phyloP scores from a whole-genome alignment of 2,797 vertebrate species.

The Margarornis squamiger region DNA sequence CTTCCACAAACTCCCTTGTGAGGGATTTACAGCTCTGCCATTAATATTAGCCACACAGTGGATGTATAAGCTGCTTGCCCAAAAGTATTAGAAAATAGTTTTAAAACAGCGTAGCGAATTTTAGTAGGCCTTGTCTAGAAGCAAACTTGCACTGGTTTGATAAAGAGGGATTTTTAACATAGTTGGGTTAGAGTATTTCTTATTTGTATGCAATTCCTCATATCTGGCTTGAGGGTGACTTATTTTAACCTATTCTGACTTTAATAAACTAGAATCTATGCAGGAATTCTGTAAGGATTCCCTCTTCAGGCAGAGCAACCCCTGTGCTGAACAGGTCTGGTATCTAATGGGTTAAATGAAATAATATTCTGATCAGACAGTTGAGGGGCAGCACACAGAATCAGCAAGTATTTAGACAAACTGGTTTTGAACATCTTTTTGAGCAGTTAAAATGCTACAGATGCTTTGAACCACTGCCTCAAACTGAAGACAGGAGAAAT shows the following conservation, averaged over 20 bases:
- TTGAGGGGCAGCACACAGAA: neutral
- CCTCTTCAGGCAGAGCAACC: neutral
- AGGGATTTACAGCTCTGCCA: conserved; percentile 44
- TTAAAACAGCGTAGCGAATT: neutral
- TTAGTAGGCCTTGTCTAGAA: neutral
- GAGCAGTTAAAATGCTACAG: neutral
- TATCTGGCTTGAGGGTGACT: neutral
- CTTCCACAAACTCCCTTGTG: conserved; percentile 42
- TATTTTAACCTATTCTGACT: neutral
- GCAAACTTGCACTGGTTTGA: neutral
- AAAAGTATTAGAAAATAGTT: conserved; percentile 17
- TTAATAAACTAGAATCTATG: neutral
- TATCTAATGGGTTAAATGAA: neutral
- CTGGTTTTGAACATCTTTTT: neutral
- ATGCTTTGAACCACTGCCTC: neutral
- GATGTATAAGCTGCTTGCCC: neutral
- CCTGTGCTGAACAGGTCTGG: neutral
- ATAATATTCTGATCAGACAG: neutral
- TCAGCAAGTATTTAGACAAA: neutral
- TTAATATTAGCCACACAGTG: conserved; percentile 28
- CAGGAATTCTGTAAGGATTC: neutral
- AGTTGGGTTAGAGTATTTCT: neutral
- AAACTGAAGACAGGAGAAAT: neutral
- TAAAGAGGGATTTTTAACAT: neutral
- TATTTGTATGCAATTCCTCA: neutral